These are phyloP conservation scores for Deroptyus accipitrinus DNA, from an alignment of 2,113 vertebrate genomes.

Conservation along the genomic window DNA sequence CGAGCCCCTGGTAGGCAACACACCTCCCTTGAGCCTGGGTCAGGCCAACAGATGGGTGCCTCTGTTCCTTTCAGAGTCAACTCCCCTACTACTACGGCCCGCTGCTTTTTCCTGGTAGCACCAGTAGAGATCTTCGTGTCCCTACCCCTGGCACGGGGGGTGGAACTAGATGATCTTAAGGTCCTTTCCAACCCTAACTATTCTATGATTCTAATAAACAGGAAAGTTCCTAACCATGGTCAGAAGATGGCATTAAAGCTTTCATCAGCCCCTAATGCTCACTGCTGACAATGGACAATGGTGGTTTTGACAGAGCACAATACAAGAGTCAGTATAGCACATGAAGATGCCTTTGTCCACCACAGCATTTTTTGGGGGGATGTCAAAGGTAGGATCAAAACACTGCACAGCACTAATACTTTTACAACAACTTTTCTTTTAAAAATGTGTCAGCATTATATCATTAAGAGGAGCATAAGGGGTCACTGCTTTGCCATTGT, in stretches of 20 bases:
- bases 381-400: neutral
- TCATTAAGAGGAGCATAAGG: neutral
- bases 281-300: neutral
- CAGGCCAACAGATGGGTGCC: too few species aligned
- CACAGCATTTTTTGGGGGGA: neutral
- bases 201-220: neutral
- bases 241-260: neutral
- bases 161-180: too few species aligned
- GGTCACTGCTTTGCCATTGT: neutral
- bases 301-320: neutral
- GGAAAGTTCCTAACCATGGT: neutral
- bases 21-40: too few species aligned
- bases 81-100: too few species aligned
- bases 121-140: too few species aligned
- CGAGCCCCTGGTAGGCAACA: too few species aligned
- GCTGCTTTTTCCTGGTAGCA: too few species aligned
- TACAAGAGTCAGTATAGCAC: neutral
- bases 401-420: neutral
- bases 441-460: neutral
- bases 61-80: too few species aligned
- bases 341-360: neutral
- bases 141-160: too few species aligned
- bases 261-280: neutral
- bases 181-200: too few species aligned
- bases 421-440: neutral